These are phyloP conservation scores for Aethes cnicana DNA, from an alignment of 2,888 invertebrate genomes.

Conservation along the genomic window DNA sequence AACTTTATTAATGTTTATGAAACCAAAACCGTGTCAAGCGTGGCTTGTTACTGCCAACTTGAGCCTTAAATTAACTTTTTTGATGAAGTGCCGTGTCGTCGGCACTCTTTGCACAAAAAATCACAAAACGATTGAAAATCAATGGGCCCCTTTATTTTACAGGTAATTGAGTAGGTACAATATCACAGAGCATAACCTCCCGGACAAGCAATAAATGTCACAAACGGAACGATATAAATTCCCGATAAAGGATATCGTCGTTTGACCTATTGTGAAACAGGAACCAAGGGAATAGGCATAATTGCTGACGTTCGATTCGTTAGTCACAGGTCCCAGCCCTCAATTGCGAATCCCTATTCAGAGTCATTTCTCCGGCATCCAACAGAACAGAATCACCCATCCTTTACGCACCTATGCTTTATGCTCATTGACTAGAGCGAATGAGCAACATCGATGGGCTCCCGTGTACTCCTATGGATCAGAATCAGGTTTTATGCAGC, in stretches of 20 bases:
- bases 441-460: neutral
- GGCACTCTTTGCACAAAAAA: no score
- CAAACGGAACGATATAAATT: slow-evolving; percentile 19
- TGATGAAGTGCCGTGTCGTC: neutral
- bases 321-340: slow-evolving; percentile 1
- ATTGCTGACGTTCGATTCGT: slow-evolving; percentile 26
- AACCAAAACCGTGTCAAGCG: slow-evolving; percentile 29
- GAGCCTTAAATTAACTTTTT: slow-evolving; percentile 8
- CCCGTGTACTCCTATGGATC: neutral
- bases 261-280: slow-evolving; percentile 28
- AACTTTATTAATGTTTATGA: slow-evolving; percentile 18
- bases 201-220: slow-evolving; percentile 21
- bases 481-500: slow-evolving; percentile 37
- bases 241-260: slow-evolving; percentile 21
- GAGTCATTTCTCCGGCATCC: neutral
- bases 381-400: neutral
- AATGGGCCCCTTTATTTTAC: neutral
- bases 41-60: slow-evolving; percentile 9
- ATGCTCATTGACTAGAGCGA: neutral
- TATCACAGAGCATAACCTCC: neutral
- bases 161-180: neutral
- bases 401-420: neutral
- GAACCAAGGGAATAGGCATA: slow-evolving; percentile 25
- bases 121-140: neutral
- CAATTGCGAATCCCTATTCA: slow-evolving; percentile 19